Evolutionary conservation across 2,797 vertebrate species (phyloP).

Genomic region (Brachyrhaphis roseni): DNA sequence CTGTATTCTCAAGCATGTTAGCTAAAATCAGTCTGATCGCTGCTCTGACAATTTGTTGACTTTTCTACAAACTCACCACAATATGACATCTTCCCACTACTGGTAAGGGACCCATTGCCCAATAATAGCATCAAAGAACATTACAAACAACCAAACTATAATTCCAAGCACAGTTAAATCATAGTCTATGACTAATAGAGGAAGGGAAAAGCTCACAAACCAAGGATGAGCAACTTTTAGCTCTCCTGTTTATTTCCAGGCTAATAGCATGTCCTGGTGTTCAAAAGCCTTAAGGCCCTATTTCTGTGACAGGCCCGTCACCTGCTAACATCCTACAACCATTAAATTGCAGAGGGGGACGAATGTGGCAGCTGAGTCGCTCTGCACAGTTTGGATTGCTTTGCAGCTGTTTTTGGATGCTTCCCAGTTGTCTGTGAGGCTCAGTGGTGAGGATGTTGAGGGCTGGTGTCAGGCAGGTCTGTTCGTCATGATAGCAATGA

Average conservation of each 20-base stretch:
- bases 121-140: not conserved
- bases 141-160: not conserved
- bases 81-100: not conserved
- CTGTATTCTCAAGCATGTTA: not conserved
- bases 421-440: constrained; percentile 48
- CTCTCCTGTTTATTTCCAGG: constrained; percentile 47
- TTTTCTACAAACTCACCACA: not conserved
- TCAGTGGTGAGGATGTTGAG: constrained; percentile 36
- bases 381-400: constrained; percentile 52
- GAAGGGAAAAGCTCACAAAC: constrained; percentile 42
- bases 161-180: constrained; percentile 42
- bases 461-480: constrained; percentile 56
- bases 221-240: constrained; percentile 47
- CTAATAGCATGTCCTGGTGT: constrained; percentile 51
- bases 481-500: constrained; percentile 54
- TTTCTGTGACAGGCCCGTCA: constrained; percentile 67
- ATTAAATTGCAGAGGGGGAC: constrained; percentile 53
- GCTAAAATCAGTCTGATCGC: not conserved
- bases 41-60: not conserved
- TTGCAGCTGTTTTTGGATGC: constrained; percentile 39
- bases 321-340: constrained; percentile 63
- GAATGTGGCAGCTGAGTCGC: constrained; percentile 54
- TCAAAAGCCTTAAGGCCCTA: constrained; percentile 65
- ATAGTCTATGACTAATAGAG: constrained; percentile 34
- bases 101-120: not conserved